Percentiles rank a stretch among this genome's conserved stretches.
Conservation (phyloP, 2,113 vertebrate species). For the Thoracochromis brauschi region DNA sequence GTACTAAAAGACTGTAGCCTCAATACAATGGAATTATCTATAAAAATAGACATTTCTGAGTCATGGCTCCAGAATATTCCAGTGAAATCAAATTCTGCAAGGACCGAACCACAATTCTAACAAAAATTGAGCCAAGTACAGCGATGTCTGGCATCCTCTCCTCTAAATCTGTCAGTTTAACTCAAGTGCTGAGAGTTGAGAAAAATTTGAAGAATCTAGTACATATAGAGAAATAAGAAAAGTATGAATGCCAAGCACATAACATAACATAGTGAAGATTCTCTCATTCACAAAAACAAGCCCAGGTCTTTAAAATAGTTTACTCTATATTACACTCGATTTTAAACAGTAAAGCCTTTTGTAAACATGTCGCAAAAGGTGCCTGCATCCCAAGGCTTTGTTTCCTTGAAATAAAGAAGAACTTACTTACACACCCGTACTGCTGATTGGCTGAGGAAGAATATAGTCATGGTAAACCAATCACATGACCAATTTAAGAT, state of each 20-base stretch:
- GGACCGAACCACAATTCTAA: neutral
- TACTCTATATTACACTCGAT: neutral
- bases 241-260: neutral
- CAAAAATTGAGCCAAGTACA: neutral
- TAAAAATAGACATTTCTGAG: neutral
- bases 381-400: neutral
- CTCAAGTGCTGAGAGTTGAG: neutral
- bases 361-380: neutral
- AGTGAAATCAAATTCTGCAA: neutral
- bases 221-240: neutral
- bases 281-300: neutral
- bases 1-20: neutral
- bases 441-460: neutral
- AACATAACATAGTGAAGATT: neutral
- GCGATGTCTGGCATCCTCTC: neutral
- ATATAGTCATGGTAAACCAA: neutral
- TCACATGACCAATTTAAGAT: neutral
- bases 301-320: neutral
- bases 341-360: neutral
- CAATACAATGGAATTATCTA: neutral
- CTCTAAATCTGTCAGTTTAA: neutral
- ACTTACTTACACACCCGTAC: neutral
- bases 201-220: neutral
- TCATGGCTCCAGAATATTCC: neutral
- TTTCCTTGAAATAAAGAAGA: neutral